phyloP scores from a whole-genome alignment of 2,797 vertebrate genomes.

The Emys orbicularis region DNA sequence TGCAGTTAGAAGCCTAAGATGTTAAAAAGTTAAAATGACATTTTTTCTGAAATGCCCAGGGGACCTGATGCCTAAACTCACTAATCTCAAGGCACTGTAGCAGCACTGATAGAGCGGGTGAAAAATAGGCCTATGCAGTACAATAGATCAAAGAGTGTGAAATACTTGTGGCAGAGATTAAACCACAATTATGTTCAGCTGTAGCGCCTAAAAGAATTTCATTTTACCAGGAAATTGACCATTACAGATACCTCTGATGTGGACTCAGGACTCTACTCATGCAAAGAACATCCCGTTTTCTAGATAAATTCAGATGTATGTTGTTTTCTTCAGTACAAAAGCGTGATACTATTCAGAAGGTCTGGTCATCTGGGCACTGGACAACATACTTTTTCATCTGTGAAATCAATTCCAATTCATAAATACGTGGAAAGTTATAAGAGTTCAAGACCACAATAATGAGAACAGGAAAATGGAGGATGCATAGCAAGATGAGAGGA shows the following conservation, averaged over 20 bases:
- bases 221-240: not conserved
- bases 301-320: not conserved
- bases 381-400: not conserved
- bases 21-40: not conserved
- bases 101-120: not conserved
- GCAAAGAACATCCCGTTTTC: slow-evolving; percentile 10
- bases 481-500: accelerated
- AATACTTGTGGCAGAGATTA: slow-evolving; percentile 22
- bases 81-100: not conserved
- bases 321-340: not conserved
- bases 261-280: not conserved
- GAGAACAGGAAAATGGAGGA: not conserved
- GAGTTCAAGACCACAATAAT: not conserved
- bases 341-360: not conserved
- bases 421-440: not conserved
- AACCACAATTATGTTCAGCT: not conserved
- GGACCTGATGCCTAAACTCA: not conserved
- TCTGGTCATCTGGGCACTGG: not conserved
- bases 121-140: slow-evolving; percentile 6
- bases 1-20: not conserved
- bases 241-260: not conserved
- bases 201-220: not conserved
- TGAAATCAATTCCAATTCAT: not conserved
- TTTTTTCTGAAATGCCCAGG: not conserved
- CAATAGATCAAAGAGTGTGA: not conserved